Percentiles rank a stretch among this genome's conserved stretches.
phyloP scores from a whole-genome alignment of 2,797 vertebrate species.

The Chaetodon trifasciatus region DNA sequence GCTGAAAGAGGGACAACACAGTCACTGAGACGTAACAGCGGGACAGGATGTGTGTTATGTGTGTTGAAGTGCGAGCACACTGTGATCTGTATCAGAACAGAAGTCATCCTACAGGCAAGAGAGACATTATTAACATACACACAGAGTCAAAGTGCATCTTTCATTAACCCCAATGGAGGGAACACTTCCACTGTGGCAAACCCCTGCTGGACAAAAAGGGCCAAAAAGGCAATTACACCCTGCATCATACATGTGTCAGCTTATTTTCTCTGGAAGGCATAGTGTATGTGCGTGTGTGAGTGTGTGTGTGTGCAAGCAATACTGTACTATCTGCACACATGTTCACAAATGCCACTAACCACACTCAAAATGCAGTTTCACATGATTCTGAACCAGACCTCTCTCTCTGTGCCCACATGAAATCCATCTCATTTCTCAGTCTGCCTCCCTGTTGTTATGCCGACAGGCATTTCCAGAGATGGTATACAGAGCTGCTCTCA shows the following conservation, averaged over 20 bases:
- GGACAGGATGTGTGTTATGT: neutral
- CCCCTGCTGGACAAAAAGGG: slow-evolving; percentile 23
- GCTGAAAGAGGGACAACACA: slow-evolving; percentile 85
- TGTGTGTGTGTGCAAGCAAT: slow-evolving; percentile 8
- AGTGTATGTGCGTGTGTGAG: neutral
- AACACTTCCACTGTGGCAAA: neutral
- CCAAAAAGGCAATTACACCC: slow-evolving; percentile 16
- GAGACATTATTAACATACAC: slow-evolving; percentile 6
- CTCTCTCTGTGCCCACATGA: slow-evolving; percentile 54
- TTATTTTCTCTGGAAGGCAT: slow-evolving; percentile 30
- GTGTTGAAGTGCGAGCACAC: neutral
- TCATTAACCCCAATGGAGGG: slow-evolving; percentile 19
- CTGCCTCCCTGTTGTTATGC: slow-evolving; percentile 58
- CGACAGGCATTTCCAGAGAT: slow-evolving; percentile 35
- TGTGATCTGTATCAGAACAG: slow-evolving; percentile 28
- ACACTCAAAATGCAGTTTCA: slow-evolving; percentile 53
- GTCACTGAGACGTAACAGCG: neutral
- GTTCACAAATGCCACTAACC: slow-evolving; percentile 35
- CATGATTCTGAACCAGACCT: slow-evolving; percentile 44
- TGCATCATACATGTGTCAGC: slow-evolving; percentile 30
- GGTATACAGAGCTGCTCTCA: slow-evolving; percentile 50
- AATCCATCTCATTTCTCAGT: slow-evolving; percentile 48
- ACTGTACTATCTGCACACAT: slow-evolving; percentile 30
- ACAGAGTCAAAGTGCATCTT: slow-evolving; percentile 20
- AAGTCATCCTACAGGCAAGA: slow-evolving; percentile 9